These are phyloP conservation scores for Odontesthes bonariensis DNA, from an alignment of 2,113 vertebrate species.

Conservation along the genomic window DNA sequence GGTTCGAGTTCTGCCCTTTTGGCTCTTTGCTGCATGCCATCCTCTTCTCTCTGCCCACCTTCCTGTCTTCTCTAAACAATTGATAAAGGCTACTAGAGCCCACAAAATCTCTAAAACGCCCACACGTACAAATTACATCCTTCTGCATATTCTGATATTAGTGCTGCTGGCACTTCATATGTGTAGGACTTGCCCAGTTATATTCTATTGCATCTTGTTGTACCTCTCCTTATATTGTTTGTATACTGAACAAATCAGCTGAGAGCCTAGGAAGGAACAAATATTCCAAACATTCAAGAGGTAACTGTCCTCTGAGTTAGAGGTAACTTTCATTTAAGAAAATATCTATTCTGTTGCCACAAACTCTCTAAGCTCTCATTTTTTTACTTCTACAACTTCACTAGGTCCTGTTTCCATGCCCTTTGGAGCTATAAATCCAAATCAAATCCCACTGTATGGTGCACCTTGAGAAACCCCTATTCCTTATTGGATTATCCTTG, in stretches of 20 bases:
- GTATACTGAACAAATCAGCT: conserved; percentile 43
- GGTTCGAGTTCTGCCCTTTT: too few species aligned
- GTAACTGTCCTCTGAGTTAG: too few species aligned
- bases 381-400: background rate
- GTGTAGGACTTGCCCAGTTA: conserved; percentile 9
- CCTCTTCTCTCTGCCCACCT: too few species aligned
- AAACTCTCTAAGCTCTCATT: conserved; percentile 10
- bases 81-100: too few species aligned
- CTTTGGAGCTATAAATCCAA: conserved; percentile 4
- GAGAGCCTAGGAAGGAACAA: conserved; percentile 20
- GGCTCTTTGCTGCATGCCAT: too few species aligned
- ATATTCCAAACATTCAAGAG: conserved; percentile 33
- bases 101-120: background rate
- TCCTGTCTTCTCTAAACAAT: too few species aligned
- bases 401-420: conserved; percentile 1
- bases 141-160: background rate
- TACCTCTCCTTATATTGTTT: conserved; percentile 37
- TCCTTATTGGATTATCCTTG: background rate
- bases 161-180: background rate
- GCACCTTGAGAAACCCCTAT: background rate
- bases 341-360: background rate
- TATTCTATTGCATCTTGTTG: conserved; percentile 39
- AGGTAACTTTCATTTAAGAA: too few species aligned
- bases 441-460: conserved; percentile 7
- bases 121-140: too few species aligned